phyloP scores from a whole-genome alignment of 2,888 invertebrate genomes.

The Calameuta idolon region DNA sequence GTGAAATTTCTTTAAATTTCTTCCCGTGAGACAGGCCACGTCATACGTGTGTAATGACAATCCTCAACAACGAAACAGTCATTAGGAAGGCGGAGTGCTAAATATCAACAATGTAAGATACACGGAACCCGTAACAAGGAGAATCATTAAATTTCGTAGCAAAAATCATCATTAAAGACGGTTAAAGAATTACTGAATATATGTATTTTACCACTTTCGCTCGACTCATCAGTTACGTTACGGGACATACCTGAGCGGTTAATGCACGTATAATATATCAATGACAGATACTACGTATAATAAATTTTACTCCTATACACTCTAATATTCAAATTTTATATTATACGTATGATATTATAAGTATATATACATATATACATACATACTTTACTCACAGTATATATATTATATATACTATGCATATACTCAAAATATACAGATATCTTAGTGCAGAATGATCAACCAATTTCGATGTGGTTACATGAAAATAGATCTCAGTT shows the following conservation, averaged over 20 bases:
- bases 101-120: background rate
- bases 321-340: background rate
- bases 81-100: background rate
- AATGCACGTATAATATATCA: background rate
- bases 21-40: background rate
- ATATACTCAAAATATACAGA: background rate
- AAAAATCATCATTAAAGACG: background rate
- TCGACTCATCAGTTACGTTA: background rate
- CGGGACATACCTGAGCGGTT: background rate
- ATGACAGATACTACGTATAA: background rate
- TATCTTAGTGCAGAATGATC: background rate
- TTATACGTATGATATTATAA: background rate
- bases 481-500: conserved; percentile 8
- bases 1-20: background rate
- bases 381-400: background rate
- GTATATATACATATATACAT: no score
- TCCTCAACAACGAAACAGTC: background rate
- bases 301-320: background rate
- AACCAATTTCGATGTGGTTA: background rate
- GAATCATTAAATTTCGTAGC: background rate
- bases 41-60: background rate
- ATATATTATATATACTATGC: no score
- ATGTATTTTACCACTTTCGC: background rate
- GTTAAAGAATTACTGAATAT: background rate
- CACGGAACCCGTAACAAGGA: background rate